These are phyloP conservation scores for Cirrhinus mrigala DNA, from an alignment of 2,797 vertebrate species.

Conservation along the genomic window DNA sequence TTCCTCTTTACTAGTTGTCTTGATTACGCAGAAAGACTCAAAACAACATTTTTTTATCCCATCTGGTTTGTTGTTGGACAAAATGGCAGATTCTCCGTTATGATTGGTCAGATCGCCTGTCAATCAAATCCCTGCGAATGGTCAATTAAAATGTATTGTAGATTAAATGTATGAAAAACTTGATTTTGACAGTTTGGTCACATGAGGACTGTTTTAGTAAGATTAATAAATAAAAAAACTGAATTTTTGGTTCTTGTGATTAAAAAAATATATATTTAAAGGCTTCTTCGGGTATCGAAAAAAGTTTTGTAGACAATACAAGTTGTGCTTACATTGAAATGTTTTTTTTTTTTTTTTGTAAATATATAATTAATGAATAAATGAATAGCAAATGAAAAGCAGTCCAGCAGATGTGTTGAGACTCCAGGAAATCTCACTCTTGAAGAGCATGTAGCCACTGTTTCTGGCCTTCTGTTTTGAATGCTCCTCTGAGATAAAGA, in stretches of 20 bases:
- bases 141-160: neutral
- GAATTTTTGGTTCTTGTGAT: neutral
- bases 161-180: neutral
- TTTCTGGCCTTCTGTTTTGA: neutral
- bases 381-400: neutral
- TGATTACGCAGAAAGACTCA: too few species aligned
- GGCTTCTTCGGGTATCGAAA: neutral
- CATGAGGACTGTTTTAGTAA: too few species aligned
- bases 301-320: neutral
- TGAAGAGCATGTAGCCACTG: neutral
- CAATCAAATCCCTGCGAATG: too few species aligned
- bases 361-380: neutral
- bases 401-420: neutral
- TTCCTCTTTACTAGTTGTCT: too few species aligned
- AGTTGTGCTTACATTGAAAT: neutral
- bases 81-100: too few species aligned
- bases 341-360: too few species aligned
- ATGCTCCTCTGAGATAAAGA: constrained; percentile 6
- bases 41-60: too few species aligned
- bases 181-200: too few species aligned
- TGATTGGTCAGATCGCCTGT: too few species aligned
- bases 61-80: too few species aligned
- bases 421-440: neutral
- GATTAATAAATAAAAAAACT: neutral
- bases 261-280: neutral